phyloP scores from a whole-genome alignment of 2,797 vertebrate genomes.

The Spea hammondii region DNA sequence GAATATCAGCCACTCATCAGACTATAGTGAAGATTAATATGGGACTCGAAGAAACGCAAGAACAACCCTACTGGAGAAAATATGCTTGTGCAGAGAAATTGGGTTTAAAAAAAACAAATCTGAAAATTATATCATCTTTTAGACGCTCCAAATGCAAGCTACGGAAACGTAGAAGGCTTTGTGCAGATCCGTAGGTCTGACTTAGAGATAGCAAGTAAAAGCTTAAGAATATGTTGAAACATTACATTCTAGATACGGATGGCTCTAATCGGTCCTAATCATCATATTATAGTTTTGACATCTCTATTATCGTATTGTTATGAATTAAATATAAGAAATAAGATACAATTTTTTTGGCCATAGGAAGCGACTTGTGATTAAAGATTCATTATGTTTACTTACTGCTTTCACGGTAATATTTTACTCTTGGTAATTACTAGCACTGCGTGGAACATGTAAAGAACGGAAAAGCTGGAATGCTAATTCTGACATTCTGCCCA shows the following conservation, averaged over 20 bases:
- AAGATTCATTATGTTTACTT: conserved; percentile 11
- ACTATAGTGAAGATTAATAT: conserved; percentile 61
- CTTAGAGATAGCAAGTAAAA: too few relatives aligned
- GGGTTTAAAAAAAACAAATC: conserved; percentile 24
- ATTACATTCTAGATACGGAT: too few relatives aligned
- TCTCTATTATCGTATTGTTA: background rate
- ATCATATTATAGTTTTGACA: background rate
- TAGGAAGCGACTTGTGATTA: conserved; percentile 15
- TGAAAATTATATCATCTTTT: conserved; percentile 25
- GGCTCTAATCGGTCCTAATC: background rate
- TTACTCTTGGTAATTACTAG: conserved; percentile 28
- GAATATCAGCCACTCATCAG: conserved; percentile 53
- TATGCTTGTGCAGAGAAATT: conserved; percentile 3
- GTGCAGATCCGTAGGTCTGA: too few relatives aligned
- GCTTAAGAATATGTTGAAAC: too few relatives aligned
- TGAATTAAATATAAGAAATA: background rate
- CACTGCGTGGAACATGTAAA: conserved; percentile 35
- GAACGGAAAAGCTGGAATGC: conserved; percentile 15
- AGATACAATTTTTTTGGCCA: background rate
- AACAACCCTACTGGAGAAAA: conserved; percentile 47
- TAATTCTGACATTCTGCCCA: conserved; percentile 7
- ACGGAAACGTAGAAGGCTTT: too few relatives aligned
- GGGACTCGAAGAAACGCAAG: conserved; percentile 56
- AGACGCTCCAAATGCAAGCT: too few relatives aligned
- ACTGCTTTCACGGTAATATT: conserved; percentile 24